Evolutionary conservation across 2,113 vertebrate genomes (phyloP), one percentile per base, ranked within the genome.

Genomic region (Syngnathoides biaculeatus): DNA sequence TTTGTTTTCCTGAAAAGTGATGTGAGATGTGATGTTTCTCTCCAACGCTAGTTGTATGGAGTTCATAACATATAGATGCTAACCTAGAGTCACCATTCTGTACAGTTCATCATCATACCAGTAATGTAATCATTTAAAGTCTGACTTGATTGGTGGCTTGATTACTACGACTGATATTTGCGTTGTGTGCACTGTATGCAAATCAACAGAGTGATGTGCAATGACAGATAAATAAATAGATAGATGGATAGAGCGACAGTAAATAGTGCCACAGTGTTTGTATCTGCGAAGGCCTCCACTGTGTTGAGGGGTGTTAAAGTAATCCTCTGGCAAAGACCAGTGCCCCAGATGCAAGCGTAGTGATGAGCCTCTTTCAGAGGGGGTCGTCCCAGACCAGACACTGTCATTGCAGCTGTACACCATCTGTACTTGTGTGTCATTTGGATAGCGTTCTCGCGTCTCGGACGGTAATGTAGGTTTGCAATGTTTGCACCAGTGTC

Each of bases 301-400:
- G 84, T 84, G 79, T 35, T 68, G 55, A 68, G 67, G 71, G 61
- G 27, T 55, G 60, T 62, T 62, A 63, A 70, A 86, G 82, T 74
- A 88, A 74, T 89, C 71, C 80, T 84, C 84, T 89, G 81, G 87
- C 85, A 85, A 81, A 83, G 84, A 78, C 73, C 45, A 58, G 63
- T 72, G 78, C 71, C 82, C 81, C 83, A 86, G 84, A 84, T 75
- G 65, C 72, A 76, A 71, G 71, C 58, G 69, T 76, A 83, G 75
- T 75, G 77, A 86, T 81, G 79, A 88, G 79, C 79, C 58, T 80
- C 66, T 40, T 55, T 72, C 53, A 79, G 62, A 52, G 67, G 53
- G 40, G 24, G 69, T 0, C 6, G 60, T 22, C 20, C 20, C 55
- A 57, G 79, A 82, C 79, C 39, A 62, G 40, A 62, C 4, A 79